Conservation (phyloP, 30 jellyfish, hydroid and myxozoan species). For the Aurelia coerulea region DNA sequence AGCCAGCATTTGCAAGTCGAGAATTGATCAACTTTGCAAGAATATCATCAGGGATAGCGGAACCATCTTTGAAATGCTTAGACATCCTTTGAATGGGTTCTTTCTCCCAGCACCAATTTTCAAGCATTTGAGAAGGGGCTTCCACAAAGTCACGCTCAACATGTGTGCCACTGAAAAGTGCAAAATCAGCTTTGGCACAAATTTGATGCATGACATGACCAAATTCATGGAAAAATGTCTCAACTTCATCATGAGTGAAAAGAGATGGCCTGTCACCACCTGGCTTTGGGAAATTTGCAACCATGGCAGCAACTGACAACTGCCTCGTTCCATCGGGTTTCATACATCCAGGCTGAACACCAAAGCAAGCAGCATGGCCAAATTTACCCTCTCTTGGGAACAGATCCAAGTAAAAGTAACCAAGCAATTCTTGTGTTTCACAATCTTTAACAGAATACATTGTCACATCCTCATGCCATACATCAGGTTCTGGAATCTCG, state of each 20-base stretch:
- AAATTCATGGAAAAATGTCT: constrained; percentile 95
- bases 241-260: constrained; percentile 95
- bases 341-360: constrained; percentile 94
- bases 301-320: constrained; percentile 97
- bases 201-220: constrained; percentile 99
- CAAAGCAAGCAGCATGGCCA: constrained; percentile 98
- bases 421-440: constrained; percentile 65
- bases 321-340: constrained; percentile 74
- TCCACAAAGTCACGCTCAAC: constrained; percentile 98
- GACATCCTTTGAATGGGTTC: constrained; percentile 83
- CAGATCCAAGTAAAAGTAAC: constrained; percentile 93
- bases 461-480: constrained; percentile 89
- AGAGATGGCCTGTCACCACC: constrained; percentile 81
- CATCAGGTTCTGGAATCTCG: constrained; percentile 70
- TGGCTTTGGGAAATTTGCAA: constrained; percentile 93
- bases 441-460: constrained; percentile 84
- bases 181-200: constrained; percentile 88
- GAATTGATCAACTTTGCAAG: constrained; percentile 80
- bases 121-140: constrained; percentile 99
- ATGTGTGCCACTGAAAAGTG: constrained; percentile 96
- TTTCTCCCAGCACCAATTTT: constrained; percentile 98
- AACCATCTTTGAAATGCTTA: constrained; percentile 87
- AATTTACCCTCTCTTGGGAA: constrained; percentile 95
- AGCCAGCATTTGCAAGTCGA: constrained; percentile 94
- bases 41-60: constrained; percentile 88